Evolutionary conservation across 2,113 vertebrate species (phyloP).

Genomic region (Phaethon lepturus): DNA sequence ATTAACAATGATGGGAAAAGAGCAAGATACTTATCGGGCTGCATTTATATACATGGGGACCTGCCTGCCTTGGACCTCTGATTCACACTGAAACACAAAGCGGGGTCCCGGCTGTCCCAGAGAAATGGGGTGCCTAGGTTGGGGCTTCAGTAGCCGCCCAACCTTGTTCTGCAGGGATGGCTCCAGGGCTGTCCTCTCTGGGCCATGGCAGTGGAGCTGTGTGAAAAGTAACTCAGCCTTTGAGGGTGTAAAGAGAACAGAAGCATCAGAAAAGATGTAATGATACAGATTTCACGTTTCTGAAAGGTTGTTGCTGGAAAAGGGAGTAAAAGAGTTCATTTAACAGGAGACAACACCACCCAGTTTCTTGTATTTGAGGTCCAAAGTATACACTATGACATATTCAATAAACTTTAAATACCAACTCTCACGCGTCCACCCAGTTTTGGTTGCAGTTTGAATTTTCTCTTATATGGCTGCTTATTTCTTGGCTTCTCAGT

Average conservation of each 20-base stretch:
- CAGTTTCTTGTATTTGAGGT: neutral
- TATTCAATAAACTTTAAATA: neutral
- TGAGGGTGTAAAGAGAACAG: neutral
- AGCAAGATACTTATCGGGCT: constrained; percentile 50
- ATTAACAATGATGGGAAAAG: constrained; percentile 65
- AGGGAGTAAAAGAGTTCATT: neutral
- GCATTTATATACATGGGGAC: constrained; percentile 59
- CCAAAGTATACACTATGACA: neutral
- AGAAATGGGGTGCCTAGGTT: neutral
- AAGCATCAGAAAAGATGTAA: neutral
- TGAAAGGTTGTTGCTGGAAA: neutral
- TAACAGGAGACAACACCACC: neutral
- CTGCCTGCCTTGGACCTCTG: constrained; percentile 24
- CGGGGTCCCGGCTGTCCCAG: neutral
- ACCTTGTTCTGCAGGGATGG: neutral
- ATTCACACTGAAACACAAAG: constrained; percentile 37
- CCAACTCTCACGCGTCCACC: neutral
- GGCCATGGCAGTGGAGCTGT: fast-evolving
- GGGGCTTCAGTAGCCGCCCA: neutral
- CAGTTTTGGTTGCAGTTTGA: neutral
- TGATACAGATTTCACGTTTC: neutral
- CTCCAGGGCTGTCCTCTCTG: neutral
- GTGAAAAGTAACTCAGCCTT: neutral
- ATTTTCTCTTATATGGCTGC: neutral
- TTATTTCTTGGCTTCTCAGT: neutral